Evolutionary conservation across 2,888 invertebrate genomes (phyloP).

Genomic region (Terebella lapidaria): DNA sequence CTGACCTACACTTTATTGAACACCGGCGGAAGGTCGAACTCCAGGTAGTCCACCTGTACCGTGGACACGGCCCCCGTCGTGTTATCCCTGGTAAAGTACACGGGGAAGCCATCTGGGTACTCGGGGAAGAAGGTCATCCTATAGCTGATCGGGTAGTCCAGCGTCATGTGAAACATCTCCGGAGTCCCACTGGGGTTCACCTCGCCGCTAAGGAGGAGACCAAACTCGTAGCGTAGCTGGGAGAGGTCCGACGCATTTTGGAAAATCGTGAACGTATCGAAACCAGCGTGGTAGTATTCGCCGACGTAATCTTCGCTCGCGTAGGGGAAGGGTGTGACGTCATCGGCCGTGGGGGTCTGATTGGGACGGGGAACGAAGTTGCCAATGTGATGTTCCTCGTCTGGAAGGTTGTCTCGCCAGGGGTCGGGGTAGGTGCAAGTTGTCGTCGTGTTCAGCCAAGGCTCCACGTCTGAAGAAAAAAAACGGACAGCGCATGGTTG

Average conservation of each 20-base stretch:
- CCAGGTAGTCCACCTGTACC: constrained; percentile 8
- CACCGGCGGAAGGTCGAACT: constrained; percentile 7
- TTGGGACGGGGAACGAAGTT: no score
- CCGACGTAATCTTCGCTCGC: constrained; percentile 10
- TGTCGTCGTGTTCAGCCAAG: constrained; percentile 8
- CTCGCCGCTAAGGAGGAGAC: constrained; percentile 3
- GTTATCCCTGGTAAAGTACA: background rate
- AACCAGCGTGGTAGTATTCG: constrained; percentile 16
- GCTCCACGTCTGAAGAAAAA: constrained; percentile 4
- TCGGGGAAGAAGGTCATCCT: background rate
- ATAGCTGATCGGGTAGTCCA: constrained; percentile 5
- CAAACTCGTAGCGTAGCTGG: constrained; percentile 4
- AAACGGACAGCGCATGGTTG: background rate
- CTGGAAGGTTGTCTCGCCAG: background rate
- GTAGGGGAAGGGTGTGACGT: background rate
- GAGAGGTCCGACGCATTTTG: background rate
- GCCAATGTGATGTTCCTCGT: no score
- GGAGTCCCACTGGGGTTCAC: background rate
- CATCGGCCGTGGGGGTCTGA: background rate
- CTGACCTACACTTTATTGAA: no score
- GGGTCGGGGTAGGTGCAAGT: constrained; percentile 8
- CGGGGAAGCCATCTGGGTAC: constrained; percentile 7
- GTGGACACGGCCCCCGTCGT: background rate
- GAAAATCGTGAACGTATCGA: constrained; percentile 18
- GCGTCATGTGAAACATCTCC: background rate